Evolutionary conservation across 2,888 invertebrate species (phyloP).

Genomic region (Patella caerulea): DNA sequence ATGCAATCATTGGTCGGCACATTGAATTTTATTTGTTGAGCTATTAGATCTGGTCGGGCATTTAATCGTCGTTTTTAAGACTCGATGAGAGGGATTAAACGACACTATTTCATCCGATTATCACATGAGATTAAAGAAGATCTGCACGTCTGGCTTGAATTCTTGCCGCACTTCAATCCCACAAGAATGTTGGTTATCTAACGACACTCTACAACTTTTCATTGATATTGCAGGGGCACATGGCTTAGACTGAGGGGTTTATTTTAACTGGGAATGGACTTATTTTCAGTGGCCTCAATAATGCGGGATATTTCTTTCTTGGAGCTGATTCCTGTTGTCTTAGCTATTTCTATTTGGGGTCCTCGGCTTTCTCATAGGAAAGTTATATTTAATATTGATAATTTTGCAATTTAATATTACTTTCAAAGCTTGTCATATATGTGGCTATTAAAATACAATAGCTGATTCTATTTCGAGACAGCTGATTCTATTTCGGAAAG

Average conservation of each 20-base stretch:
- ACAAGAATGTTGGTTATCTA: slow-evolving; percentile 11
- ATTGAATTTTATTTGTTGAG: slow-evolving; percentile 13
- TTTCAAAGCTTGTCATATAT: slow-evolving; percentile 5
- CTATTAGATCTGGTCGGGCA: slow-evolving; percentile 16
- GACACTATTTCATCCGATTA: too few relatives aligned
- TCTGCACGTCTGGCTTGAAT: slow-evolving; percentile 12
- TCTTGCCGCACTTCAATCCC: slow-evolving; percentile 23
- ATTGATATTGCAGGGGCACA: slow-evolving; percentile 24
- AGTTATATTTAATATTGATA: slow-evolving; percentile 17
- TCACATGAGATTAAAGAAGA: too few relatives aligned
- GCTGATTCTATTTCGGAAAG: background rate
- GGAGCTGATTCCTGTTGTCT: slow-evolving; percentile 16
- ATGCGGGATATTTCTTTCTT: slow-evolving; percentile 16
- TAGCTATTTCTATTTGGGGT: slow-evolving; percentile 7
- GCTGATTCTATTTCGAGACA: background rate
- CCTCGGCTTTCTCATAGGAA: background rate
- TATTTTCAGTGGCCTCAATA: slow-evolving; percentile 17
- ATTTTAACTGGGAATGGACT: slow-evolving; percentile 15
- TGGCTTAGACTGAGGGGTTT: slow-evolving; percentile 16
- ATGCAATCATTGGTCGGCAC: slow-evolving; percentile 4
- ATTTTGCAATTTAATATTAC: slow-evolving; percentile 4
- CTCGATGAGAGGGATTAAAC: background rate
- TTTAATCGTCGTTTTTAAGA: slow-evolving; percentile 29
- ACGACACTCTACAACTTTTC: slow-evolving; percentile 13
- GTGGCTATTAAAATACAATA: background rate